Evolutionary conservation across 2,888 invertebrate genomes (phyloP).

Genomic region (Toxonevra muliebris): DNA sequence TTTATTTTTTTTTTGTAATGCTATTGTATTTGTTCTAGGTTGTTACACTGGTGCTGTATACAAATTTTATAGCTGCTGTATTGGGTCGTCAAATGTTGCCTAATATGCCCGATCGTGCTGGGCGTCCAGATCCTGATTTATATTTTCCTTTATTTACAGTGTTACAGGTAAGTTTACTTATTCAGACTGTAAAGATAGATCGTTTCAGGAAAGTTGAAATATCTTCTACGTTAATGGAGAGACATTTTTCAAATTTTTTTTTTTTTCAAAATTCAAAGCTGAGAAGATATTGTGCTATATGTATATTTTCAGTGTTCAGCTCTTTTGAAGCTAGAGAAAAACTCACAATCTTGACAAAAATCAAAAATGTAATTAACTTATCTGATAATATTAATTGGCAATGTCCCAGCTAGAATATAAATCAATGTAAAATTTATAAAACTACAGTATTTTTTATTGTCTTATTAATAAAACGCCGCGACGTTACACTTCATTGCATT

Average conservation of each 20-base stretch:
- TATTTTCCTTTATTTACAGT: conserved; percentile 92
- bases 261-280: too few relatives aligned
- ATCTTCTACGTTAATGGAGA: not conserved
- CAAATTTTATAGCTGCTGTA: conserved; percentile 88
- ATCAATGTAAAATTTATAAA: too few relatives aligned
- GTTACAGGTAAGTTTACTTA: conserved; percentile 76
- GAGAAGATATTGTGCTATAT: too few relatives aligned
- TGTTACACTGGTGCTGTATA: conserved; percentile 89
- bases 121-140: conserved; percentile 77
- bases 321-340: too few relatives aligned
- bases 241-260: not conserved
- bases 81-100: conserved; percentile 87
- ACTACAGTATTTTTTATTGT: too few relatives aligned
- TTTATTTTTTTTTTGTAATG: conserved; percentile 16
- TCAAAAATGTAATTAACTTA: too few relatives aligned
- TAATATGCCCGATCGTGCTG: conserved; percentile 66
- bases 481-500: too few relatives aligned
- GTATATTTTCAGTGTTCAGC: too few relatives aligned
- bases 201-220: not conserved
- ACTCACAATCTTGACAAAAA: too few relatives aligned
- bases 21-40: conserved; percentile 70
- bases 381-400: too few relatives aligned
- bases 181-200: not conserved
- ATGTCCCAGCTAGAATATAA: too few relatives aligned
- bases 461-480: too few relatives aligned